These are phyloP conservation scores for Dryobota labecula DNA, from an alignment of 2,888 invertebrate species.

Conservation along the genomic window DNA sequence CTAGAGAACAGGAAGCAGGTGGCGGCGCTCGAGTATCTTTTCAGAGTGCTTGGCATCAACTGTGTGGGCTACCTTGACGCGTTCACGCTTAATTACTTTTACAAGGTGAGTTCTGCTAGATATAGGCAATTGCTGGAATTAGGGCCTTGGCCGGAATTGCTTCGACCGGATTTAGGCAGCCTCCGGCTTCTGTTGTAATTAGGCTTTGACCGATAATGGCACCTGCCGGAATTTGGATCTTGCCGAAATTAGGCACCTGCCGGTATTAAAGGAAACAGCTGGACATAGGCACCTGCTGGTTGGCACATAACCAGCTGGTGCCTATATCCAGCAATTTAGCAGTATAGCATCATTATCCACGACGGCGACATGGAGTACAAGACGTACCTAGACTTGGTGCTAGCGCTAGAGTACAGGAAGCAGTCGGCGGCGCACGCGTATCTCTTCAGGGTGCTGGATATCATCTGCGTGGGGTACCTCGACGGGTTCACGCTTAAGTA, in stretches of 20 bases:
- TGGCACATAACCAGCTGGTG: too few species aligned
- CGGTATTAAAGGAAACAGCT: not conserved
- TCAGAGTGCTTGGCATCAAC: conserved; percentile 97
- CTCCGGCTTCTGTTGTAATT: not conserved
- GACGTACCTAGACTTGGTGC: conserved; percentile 78
- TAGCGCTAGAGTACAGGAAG: conserved; percentile 97
- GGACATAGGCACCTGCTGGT: not conserved
- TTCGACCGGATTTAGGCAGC: not conserved
- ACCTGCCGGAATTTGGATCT: not conserved
- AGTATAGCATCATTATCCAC: too few species aligned
- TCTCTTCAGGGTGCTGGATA: conserved; percentile 97
- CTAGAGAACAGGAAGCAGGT: conserved; percentile 97
- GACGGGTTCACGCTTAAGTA: conserved; percentile 97
- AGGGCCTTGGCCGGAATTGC: not conserved
- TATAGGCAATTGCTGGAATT: too few species aligned
- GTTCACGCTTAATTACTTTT: conserved; percentile 98
- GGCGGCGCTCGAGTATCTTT: conserved; percentile 97
- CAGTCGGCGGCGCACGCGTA: conserved; percentile 98
- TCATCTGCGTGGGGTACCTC: conserved; percentile 96
- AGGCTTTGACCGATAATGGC: not conserved
- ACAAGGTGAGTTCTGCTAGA: conserved; percentile 92
- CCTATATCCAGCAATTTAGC: too few species aligned
- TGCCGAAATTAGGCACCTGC: not conserved
- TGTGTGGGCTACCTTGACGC: conserved; percentile 96
- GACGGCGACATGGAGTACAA: not conserved